phyloP scores from a whole-genome alignment of 1,140 invertebrate genomes.

The Pseudomyrmex cubaensis region DNA sequence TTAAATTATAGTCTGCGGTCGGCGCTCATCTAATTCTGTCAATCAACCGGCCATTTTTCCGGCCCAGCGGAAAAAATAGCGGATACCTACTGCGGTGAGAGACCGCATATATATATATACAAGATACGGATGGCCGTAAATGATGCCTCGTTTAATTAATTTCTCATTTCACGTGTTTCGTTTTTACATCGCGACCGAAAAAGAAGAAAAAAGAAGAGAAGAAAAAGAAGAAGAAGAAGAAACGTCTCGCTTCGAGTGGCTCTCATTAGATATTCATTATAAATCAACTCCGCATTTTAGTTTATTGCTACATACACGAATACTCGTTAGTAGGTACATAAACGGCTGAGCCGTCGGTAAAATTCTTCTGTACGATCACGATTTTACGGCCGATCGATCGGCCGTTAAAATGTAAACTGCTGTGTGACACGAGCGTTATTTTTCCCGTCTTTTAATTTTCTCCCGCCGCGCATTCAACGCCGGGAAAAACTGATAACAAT shows the following conservation, averaged over 20 bases:
- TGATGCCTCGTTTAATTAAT: slow-evolving; percentile 67
- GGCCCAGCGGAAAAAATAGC: neutral
- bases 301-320: neutral
- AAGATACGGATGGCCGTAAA: slow-evolving; percentile 28
- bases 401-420: neutral
- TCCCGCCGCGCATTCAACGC: neutral
- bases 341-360: neutral
- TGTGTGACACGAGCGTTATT: neutral
- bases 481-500: slow-evolving; percentile 28
- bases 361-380: neutral
- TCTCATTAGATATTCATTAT: slow-evolving; percentile 58
- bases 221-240: slow-evolving; percentile 3
- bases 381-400: neutral
- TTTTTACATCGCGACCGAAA: slow-evolving; percentile 43
- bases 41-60: slow-evolving; percentile 74
- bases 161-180: slow-evolving; percentile 45
- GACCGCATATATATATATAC: neutral
- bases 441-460: neutral
- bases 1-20: slow-evolving; percentile 56
- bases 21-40: slow-evolving; percentile 72
- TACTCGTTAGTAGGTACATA: slow-evolving; percentile 21
- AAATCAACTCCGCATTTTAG: neutral
- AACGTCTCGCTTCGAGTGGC: neutral
- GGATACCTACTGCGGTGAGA: slow-evolving; percentile 58
- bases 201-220: neutral